Base-by-base conservation (phyloP, 2,888 invertebrate species). In the Chironomus riparius region DNA sequence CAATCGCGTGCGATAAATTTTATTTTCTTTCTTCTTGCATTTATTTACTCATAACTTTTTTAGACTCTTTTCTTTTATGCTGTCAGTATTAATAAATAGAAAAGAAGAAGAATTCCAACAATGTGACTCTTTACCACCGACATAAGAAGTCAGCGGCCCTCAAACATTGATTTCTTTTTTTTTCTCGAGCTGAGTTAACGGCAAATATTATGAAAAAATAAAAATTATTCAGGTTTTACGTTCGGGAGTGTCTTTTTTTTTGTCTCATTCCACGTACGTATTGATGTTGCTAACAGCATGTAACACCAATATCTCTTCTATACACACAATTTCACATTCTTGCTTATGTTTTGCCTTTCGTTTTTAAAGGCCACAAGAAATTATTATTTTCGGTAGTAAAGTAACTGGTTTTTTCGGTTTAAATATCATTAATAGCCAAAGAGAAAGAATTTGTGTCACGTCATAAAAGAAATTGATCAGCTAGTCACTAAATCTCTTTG, bases 161-260 rank as follows among this genome's bases (percentile, higher is more conserved):
- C 21, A 65, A 65, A 13, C 65, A 65, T 65, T 56, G 56, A 56
- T 56, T 56, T 56, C 56, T 56, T 56, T 56, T 22, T 12, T 13
- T 65, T 21, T 22, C 5, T 65, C 65, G 65, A 65, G 56, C 10
- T 15, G 56, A 56, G 65, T 65, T 65, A 65, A 65, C 65, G 65
- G 65, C 65, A 65, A 65, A 65, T 21, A 22, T 56, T 38, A 38
- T 38, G 38, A 56, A n/a, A 65, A 13, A n/a, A n/a, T n/a, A n/a
- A 62, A 65, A 62, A 62, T 21, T 65, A 24, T 65, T 65, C 65
- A 65, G 65, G 65, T 65, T 65, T 71, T 56, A 71, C 56, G 15
- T 28, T 65, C 65, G 48, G 71, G 71, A 71, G 71, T 71, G 71
- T 71, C 71, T 68, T 24, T 56, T 38, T 38, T 56, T 56, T 50